Conservation (phyloP, 2,113 vertebrate genomes). For the Ranitomeya imitator region DNA sequence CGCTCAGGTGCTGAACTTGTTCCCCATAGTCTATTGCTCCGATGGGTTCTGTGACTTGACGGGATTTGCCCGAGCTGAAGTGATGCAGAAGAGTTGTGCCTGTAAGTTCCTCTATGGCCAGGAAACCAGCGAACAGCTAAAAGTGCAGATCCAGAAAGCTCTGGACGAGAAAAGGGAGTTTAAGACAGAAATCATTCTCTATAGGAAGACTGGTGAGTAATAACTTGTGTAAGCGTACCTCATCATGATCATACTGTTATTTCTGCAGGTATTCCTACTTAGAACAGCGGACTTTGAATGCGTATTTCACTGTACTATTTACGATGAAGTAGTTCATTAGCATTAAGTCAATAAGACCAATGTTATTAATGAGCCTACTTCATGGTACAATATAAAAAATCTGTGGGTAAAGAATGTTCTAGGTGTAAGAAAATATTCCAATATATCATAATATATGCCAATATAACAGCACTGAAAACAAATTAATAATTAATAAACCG, state of each 20-base stretch:
- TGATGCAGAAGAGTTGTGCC: slow-evolving; percentile 83
- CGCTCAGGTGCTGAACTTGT: slow-evolving; percentile 80
- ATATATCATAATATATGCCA: not conserved
- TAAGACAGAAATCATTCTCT: slow-evolving; percentile 80
- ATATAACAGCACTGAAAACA: not conserved
- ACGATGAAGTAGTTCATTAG: not conserved
- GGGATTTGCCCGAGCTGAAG: slow-evolving; percentile 78
- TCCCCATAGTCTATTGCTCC: slow-evolving; percentile 82
- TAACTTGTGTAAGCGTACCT: not conserved
- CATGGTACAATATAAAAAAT: not conserved
- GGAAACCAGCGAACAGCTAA: slow-evolving; percentile 76
- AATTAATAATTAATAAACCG: not conserved
- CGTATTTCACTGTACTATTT: not conserved
- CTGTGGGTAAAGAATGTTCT: not conserved
- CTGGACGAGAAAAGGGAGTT: slow-evolving; percentile 78
- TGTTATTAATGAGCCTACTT: not conserved
- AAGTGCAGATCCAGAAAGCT: slow-evolving; percentile 76
- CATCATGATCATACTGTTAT: not conserved
- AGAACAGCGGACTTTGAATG: not conserved
- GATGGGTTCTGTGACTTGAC: slow-evolving; percentile 84
- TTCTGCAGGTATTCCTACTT: not conserved
- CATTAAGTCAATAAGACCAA: not conserved
- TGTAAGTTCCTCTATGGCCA: slow-evolving; percentile 81
- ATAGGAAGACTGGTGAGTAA: slow-evolving; percentile 79
- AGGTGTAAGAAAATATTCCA: not conserved